Evolutionary conservation across 1,140 invertebrate genomes (phyloP).

Genomic region (Heterodera carotae): DNA sequence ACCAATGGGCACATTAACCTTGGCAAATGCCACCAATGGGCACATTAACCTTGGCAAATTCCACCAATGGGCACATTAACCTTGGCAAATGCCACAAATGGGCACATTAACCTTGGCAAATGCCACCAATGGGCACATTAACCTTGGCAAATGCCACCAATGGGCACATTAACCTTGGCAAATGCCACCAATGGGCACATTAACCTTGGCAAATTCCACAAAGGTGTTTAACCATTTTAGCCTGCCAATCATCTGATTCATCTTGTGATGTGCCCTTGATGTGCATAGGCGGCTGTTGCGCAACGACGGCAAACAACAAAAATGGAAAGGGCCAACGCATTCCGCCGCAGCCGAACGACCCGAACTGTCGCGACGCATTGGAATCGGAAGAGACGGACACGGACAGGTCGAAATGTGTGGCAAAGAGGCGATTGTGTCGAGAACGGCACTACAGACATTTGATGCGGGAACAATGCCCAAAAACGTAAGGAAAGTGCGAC

Average conservation of each 20-base stretch:
- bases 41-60: too few relatives aligned
- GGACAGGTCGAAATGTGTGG: conserved; percentile 18
- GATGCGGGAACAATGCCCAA: conserved; percentile 32
- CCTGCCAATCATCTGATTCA: neutral
- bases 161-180: too few relatives aligned
- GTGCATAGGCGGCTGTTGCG: conserved; percentile 1
- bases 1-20: too few relatives aligned
- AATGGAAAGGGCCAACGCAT: conserved; percentile 19
- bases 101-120: too few relatives aligned
- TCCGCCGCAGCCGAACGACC: conserved; percentile 14
- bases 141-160: too few relatives aligned
- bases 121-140: too few relatives aligned
- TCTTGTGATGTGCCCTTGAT: neutral
- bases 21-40: too few relatives aligned
- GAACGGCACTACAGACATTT: conserved; percentile 18
- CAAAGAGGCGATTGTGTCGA: conserved; percentile 2
- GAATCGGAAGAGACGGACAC: conserved; percentile 19
- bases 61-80: too few relatives aligned
- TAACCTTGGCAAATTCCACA: too few relatives aligned
- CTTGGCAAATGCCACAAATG: too few relatives aligned
- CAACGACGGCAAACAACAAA: conserved; percentile 7
- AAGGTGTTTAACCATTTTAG: too few relatives aligned
- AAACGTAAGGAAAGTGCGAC: conserved; percentile 20
- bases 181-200: too few relatives aligned
- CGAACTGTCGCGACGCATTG: conserved; percentile 28